Percentiles rank a stretch among this genome's conserved stretches.
These are phyloP conservation scores for Orussus abietinus DNA, from an alignment of 1,140 invertebrate genomes.

Conservation along the genomic window DNA sequence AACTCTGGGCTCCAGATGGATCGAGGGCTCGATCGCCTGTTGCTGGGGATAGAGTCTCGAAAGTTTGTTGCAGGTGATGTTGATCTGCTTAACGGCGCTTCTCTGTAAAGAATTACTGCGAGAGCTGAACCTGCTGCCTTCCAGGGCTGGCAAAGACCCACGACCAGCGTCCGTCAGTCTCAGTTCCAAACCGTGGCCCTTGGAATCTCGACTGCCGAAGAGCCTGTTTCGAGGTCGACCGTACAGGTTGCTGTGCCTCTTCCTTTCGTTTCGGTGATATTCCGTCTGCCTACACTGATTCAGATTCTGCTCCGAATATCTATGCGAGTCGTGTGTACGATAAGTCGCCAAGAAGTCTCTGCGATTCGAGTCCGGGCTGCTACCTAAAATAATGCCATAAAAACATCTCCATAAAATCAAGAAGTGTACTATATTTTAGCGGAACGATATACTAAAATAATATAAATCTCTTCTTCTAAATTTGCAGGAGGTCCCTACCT, in stretches of 20 bases:
- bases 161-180: conserved; percentile 20
- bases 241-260: conserved; percentile 13
- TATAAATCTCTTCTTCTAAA: too few species aligned
- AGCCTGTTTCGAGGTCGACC: conserved; percentile 19
- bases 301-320: conserved; percentile 36
- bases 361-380: too few species aligned
- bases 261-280: conserved; percentile 25
- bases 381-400: too few species aligned
- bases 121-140: conserved; percentile 11
- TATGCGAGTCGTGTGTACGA: too few species aligned
- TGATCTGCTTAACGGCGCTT: conserved; percentile 25
- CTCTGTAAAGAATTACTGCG: conserved; percentile 21
- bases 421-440: too few species aligned
- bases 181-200: conserved; percentile 21
- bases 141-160: conserved; percentile 22
- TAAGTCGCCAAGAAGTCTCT: too few species aligned
- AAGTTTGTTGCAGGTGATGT: conserved; percentile 34
- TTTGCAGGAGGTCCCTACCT: too few species aligned
- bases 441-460: too few species aligned
- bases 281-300: conserved; percentile 31
- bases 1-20: conserved; percentile 6
- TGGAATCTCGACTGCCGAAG: conserved; percentile 14
- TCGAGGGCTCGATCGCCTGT: conserved; percentile 7
- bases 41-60: conserved; percentile 24
- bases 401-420: too few species aligned